These are phyloP conservation scores for Drosophila phalerata DNA, from an alignment of 2,888 invertebrate species.

Conservation along the genomic window DNA sequence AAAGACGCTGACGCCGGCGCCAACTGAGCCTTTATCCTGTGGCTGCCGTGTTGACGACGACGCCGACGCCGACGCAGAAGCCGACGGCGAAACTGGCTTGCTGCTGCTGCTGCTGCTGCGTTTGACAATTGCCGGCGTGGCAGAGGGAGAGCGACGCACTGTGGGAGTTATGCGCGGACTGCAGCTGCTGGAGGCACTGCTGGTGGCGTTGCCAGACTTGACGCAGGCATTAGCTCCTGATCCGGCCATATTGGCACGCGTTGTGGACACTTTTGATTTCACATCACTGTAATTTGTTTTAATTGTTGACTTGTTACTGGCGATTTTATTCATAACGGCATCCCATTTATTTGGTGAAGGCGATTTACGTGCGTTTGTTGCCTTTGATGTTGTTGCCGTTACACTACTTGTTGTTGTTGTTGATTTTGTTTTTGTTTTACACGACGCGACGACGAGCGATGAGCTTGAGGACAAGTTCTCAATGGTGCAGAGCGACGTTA, in stretches of 20 bases:
- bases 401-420: slow-evolving; percentile 45
- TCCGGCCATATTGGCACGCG: slow-evolving; percentile 47
- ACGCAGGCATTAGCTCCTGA: neutral
- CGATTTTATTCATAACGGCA: slow-evolving; percentile 93
- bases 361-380: slow-evolving; percentile 71
- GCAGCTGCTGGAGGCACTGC: slow-evolving; percentile 22
- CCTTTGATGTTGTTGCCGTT: slow-evolving; percentile 37
- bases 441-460: slow-evolving; percentile 55
- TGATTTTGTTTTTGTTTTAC: slow-evolving; percentile 57
- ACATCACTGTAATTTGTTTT: slow-evolving; percentile 93
- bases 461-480: slow-evolving; percentile 62
- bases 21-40: slow-evolving; percentile 78
- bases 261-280: slow-evolving; percentile 92
- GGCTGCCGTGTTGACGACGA: slow-evolving; percentile 70
- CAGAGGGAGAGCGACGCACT: slow-evolving; percentile 63
- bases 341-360: slow-evolving; percentile 89
- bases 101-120: slow-evolving; percentile 25
- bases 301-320: slow-evolving; percentile 87
- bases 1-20: slow-evolving; percentile 52
- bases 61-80: slow-evolving; percentile 28
- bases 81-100: slow-evolving; percentile 30
- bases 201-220: slow-evolving; percentile 17
- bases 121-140: slow-evolving; percentile 64
- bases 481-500: slow-evolving; percentile 76
- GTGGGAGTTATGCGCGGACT: slow-evolving; percentile 67